Evolutionary conservation across 2,888 invertebrate genomes (phyloP).

Genomic region (Drosophila siamana): DNA sequence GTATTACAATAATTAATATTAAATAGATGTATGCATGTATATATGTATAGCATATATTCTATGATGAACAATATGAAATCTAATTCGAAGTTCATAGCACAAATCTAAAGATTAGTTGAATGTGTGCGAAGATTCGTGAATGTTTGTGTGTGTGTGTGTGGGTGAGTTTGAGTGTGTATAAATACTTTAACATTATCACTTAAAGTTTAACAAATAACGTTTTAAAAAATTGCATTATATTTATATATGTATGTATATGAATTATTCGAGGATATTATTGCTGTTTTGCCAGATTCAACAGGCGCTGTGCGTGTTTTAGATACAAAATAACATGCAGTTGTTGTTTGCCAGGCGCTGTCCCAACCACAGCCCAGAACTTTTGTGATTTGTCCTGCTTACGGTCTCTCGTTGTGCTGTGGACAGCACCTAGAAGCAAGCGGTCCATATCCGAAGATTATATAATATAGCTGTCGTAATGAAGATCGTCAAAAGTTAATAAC

Average conservation of each 20-base stretch:
- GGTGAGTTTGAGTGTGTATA: constrained; percentile 46
- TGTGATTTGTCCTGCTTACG: neutral
- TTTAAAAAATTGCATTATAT: constrained; percentile 20
- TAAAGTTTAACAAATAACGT: constrained; percentile 68
- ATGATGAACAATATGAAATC: constrained; percentile 26
- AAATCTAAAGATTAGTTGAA: constrained; percentile 32
- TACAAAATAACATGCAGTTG: constrained; percentile 55
- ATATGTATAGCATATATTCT: neutral
- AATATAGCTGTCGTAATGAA: neutral
- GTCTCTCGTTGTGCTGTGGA: neutral
- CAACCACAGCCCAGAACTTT: neutral
- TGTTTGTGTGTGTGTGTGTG: constrained; percentile 17
- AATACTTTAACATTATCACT: constrained; percentile 61
- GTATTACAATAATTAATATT: constrained; percentile 18
- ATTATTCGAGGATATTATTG: constrained; percentile 48
- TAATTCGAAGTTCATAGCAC: constrained; percentile 22
- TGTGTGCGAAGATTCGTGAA: constrained; percentile 39
- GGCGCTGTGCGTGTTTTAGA: constrained; percentile 59
- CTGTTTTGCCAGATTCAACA: constrained; percentile 35
- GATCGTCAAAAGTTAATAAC: neutral
- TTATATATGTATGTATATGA: constrained; percentile 25
- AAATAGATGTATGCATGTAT: constrained; percentile 9
- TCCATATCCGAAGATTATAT: neutral
- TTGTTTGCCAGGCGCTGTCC: neutral
- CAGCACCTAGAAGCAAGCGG: neutral